Base-by-base conservation (phyloP, 2,888 invertebrate species). In the Cerastis leucographa region DNA sequence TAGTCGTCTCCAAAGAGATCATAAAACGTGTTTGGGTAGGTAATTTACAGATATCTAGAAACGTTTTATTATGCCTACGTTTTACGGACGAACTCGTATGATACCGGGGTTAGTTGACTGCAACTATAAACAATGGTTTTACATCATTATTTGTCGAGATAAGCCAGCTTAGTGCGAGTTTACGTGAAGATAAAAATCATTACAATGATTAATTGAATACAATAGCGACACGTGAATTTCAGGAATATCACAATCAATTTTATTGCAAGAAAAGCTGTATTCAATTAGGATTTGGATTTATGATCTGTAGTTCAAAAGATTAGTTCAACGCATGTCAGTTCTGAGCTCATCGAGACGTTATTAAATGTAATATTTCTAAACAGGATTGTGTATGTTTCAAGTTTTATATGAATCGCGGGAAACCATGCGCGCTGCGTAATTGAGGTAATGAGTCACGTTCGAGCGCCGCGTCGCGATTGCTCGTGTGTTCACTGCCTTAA, bases 371-470 rank as follows among this genome's bases (percentile, higher is more conserved):
- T 76, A 74, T 70, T 68, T 62, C 65, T 40, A 74, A 78, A 76
- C 77, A 81, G 81, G 81, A 76, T 81, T 49, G 71, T 78, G 70
- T 84, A 84, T 84, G 78, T 85, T 85, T 84, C 75, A 74, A 77
- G 62, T 80, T 83, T 83, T 76, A 84, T 82, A 83, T 83, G 76
- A 87, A 84, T 88, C 85, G 84, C 75, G 76, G 80, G 81, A 81
- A 87, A 72, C 83, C 81, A 85, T 84, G 81, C 85, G 83, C 84
- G 76, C 81, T 85, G 85, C 88, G 86, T 90, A 92, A 92, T 92
- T 91, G 90, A 85, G 85, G 88, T 87, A 88, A 89, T 93, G 93
- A 93, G 91, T 93, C 93, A 94, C 91, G 91, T 92, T 89, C 79
- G 83, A 88, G 35, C 76, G 79, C 74, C 81, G 82, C 66, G 62